Evolutionary conservation across 2,113 vertebrate genomes (phyloP).

Genomic region (Psammodynastes pulverulentus): DNA sequence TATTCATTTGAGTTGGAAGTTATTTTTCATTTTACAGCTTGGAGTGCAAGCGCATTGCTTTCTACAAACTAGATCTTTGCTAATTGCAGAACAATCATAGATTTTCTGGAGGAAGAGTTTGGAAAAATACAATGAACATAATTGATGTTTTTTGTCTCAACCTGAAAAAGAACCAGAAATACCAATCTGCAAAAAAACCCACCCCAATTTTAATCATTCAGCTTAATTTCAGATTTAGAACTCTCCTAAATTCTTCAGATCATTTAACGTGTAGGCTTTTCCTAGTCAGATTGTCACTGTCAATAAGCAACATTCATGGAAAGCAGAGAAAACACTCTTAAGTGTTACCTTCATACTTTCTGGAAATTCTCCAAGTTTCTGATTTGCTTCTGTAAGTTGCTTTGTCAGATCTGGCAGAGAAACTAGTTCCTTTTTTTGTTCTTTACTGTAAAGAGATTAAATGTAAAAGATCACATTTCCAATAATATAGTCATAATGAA

Average conservation of each 20-base stretch:
- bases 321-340: neutral
- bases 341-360: constrained; percentile 72
- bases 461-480: constrained; percentile 5
- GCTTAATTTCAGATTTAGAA: neutral
- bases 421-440: constrained; percentile 57
- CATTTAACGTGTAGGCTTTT: neutral
- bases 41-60: neutral
- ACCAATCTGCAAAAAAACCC: neutral
- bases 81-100: neutral
- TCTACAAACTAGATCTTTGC: neutral
- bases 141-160: neutral
- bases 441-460: constrained; percentile 56
- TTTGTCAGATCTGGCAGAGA: constrained; percentile 79
- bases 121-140: neutral
- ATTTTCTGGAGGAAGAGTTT: neutral
- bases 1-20: neutral
- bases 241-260: neutral
- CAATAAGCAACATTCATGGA: neutral
- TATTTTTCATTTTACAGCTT: neutral
- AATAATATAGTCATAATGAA: neutral
- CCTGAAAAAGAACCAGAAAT: neutral
- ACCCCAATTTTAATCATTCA: neutral
- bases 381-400: constrained; percentile 76
- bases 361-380: constrained; percentile 75
- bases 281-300: neutral